Evolutionary conservation across 2,113 vertebrate genomes (phyloP).

Genomic region (Pycnonotus jocosus): DNA sequence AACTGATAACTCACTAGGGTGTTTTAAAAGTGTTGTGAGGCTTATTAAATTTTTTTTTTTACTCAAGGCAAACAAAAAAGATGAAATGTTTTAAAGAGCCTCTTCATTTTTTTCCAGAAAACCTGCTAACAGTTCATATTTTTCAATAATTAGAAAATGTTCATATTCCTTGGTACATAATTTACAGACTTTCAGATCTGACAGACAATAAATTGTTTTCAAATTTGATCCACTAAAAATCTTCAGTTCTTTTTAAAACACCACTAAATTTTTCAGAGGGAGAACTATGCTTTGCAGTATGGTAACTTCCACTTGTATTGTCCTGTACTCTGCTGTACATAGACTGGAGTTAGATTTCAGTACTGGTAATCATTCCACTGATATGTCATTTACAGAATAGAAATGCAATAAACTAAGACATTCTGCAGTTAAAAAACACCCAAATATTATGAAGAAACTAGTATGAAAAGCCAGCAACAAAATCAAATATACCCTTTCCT

Average conservation of each 20-base stretch:
- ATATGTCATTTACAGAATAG: not conserved
- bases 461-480: not conserved
- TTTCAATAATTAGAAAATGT: not conserved
- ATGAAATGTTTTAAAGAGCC: not conserved
- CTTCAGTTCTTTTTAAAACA: not conserved
- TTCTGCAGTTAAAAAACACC: not conserved
- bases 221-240: not conserved
- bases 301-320: not conserved
- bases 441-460: not conserved
- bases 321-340: accelerated
- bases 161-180: not conserved
- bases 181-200: not conserved
- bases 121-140: not conserved
- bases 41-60: not conserved
- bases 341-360: not conserved
- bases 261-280: not conserved
- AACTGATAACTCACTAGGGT: not conserved
- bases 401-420: not conserved
- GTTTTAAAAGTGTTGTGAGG: not conserved
- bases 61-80: not conserved
- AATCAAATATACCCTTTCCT: not conserved
- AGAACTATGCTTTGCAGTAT: not conserved
- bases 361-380: not conserved
- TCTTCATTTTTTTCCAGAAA: not conserved
- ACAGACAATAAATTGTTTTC: not conserved